phyloP scores from a whole-genome alignment of 2,888 invertebrate genomes.

The Drosophila lacicola region DNA sequence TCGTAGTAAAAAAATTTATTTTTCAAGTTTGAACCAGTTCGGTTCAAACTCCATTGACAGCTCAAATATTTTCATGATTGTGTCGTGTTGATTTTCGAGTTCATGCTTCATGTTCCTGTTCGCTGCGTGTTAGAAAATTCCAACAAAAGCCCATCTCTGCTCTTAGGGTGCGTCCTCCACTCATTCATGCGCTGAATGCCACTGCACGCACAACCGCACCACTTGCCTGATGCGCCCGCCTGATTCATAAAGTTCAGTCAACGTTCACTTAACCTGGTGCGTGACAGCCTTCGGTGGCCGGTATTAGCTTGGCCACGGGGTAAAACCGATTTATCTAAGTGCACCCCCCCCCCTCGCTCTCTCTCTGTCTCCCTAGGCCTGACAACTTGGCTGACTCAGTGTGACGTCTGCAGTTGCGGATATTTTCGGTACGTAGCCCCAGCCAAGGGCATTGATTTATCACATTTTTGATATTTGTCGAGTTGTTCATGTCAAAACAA shows the following conservation, averaged over 20 bases:
- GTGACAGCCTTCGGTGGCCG: conserved; percentile 64
- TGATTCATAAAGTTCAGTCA: conserved; percentile 57
- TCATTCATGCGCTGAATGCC: conserved; percentile 58
- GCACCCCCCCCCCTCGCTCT: not conserved
- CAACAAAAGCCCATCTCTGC: too few relatives aligned
- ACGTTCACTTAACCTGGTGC: conserved; percentile 52
- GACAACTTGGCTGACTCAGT: conserved; percentile 52
- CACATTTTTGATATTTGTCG: conserved; percentile 13
- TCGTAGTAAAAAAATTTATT: too few relatives aligned
- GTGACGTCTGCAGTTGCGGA: conserved; percentile 30
- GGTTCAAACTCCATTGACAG: too few relatives aligned
- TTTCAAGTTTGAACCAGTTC: too few relatives aligned
- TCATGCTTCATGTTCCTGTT: too few relatives aligned
- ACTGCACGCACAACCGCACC: conserved; percentile 14
- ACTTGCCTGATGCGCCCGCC: conserved; percentile 17
- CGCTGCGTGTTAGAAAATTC: too few relatives aligned
- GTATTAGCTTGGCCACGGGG: conserved; percentile 57
- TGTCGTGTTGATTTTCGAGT: too few relatives aligned
- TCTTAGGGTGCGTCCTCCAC: conserved; percentile 33
- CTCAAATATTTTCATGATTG: too few relatives aligned
- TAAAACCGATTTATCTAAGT: conserved; percentile 55
- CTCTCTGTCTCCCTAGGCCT: too few relatives aligned
- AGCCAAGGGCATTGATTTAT: conserved; percentile 61
- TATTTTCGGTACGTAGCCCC: conserved; percentile 20
- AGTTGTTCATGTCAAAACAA: conserved; percentile 26